A percentile compares a stretch with the other conserved stretches of the same genome.
Evolutionary conservation across 2,113 vertebrate genomes (phyloP).

Genomic region (Entomyzon cyanotis): DNA sequence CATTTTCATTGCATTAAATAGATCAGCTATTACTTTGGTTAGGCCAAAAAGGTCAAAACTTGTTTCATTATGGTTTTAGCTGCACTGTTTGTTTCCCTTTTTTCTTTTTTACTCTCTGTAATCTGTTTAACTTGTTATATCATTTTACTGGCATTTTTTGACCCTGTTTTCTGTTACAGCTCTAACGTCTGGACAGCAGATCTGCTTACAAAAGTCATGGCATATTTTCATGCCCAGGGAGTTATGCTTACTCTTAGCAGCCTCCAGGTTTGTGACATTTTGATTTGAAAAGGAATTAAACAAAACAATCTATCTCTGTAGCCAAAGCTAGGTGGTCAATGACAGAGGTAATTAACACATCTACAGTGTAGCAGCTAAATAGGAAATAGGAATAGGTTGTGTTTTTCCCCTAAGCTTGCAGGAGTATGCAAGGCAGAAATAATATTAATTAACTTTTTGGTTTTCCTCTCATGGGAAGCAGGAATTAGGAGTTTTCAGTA

Average conservation of each 20-base stretch:
- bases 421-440: background rate
- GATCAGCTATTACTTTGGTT: background rate
- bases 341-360: background rate
- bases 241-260: constrained; percentile 55
- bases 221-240: constrained; percentile 63
- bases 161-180: constrained; percentile 51
- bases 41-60: background rate
- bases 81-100: background rate
- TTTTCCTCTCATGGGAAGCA: background rate
- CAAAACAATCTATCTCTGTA: background rate
- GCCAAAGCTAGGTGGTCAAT: background rate
- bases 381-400: background rate
- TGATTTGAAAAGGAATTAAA: background rate
- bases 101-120: background rate
- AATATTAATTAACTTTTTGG: background rate
- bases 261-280: constrained; percentile 72
- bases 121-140: background rate
- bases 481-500: background rate
- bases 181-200: constrained; percentile 71
- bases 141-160: background rate
- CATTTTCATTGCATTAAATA: background rate
- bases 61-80: background rate
- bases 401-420: background rate
- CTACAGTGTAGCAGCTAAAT: background rate
- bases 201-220: constrained; percentile 63